Evolutionary conservation across 2,113 vertebrate species (phyloP).

Genomic region (Polyodon spathula): DNA sequence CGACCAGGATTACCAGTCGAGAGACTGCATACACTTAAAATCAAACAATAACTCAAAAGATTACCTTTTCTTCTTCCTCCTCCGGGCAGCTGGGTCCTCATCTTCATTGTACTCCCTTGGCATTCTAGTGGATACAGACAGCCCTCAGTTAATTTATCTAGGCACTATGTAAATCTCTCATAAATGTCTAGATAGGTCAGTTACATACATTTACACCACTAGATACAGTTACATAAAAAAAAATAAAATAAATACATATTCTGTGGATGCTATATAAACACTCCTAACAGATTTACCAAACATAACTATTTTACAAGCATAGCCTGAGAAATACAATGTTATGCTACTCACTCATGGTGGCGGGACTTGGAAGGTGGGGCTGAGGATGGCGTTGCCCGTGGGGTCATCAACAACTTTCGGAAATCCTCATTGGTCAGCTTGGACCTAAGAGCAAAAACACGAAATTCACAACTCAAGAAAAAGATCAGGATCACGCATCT

Average conservation of each 20-base stretch:
- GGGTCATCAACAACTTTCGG: conserved; percentile 93
- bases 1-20: background rate
- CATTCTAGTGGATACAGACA: conserved; percentile 63
- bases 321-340: too few species aligned
- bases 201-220: too few species aligned
- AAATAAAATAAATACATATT: too few species aligned
- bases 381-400: conserved; percentile 76
- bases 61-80: conserved; percentile 95
- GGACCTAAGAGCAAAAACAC: conserved; percentile 52
- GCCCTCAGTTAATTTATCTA: too few species aligned
- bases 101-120: conserved; percentile 97
- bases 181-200: too few species aligned
- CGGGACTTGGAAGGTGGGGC: conserved; percentile 91
- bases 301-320: too few species aligned
- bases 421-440: conserved; percentile 98
- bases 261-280: too few species aligned
- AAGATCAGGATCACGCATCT: too few species aligned
- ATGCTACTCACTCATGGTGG: conserved; percentile 88
- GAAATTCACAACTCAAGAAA: background rate
- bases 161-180: too few species aligned
- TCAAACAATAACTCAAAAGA: background rate
- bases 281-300: too few species aligned
- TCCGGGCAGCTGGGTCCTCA: conserved; percentile 91
- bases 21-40: background rate
- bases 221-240: too few species aligned